Base-by-base conservation (phyloP, 2,113 vertebrate genomes). In the Platichthys flesus region DNA sequence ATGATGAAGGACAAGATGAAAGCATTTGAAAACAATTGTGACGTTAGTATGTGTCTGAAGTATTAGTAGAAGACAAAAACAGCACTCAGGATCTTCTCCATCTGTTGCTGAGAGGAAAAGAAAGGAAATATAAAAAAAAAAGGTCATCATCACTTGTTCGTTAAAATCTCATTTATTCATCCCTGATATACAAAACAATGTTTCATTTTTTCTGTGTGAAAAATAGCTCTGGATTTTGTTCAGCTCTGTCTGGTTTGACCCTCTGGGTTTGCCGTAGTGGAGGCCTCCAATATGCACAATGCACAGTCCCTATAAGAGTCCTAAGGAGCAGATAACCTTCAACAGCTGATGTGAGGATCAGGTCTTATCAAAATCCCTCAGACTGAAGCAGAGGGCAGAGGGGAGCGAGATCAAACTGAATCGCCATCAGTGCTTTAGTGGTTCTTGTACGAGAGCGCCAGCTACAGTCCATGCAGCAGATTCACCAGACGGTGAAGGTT, bases 131-230 rank as follows among this genome's bases (percentile, higher is more conserved):
- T 28, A 28, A 28, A 4, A 51, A 65, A 21, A 45, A 9, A 52
- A n/a, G n/a, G 18, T 35, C 9, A 14, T 51, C 56, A 23, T 16
- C 57, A 55, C 20, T 57, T 52, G 26, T 85, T 85, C 92, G 91
- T 94, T 94, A 93, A 94, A 93, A 93, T 93, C 65, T 86, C 49
- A 84, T 94, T 94, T 93, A 94, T 94, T 94, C 67, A 72, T 93
- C 86, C 89, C 88, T 89, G 90, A 93, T 91, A 89, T 93, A 92
- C 89, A 94, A 94, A 93, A 92, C 84, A 88, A 84, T 57, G 26
- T 81, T 87, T 87, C 2, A 66, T 82, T 89, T 87, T 87, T 71
- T 74, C 68, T 45, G 57, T 80, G 76, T 79, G 86, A 91, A 93
- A 93, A 93, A 92, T 86, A 89, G 60, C 66, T 90, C 84, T 84